A percentile compares a stretch with the other conserved stretches of the same genome.
These are phyloP conservation scores for Ariopsis seemanni DNA, from an alignment of 2,113 vertebrate species.

Conservation along the genomic window DNA sequence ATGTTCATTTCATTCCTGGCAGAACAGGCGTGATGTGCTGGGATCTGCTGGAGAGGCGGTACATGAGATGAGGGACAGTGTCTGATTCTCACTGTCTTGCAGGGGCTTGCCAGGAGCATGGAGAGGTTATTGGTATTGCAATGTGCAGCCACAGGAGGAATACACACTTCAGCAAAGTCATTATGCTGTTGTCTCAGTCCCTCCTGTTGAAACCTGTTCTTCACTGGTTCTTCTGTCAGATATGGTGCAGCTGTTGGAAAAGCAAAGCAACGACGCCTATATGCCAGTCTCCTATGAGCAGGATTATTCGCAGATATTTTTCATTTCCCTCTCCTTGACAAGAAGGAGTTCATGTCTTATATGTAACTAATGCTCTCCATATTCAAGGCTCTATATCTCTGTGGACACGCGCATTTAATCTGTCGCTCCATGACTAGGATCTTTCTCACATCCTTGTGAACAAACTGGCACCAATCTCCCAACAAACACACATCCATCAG, in stretches of 20 bases:
- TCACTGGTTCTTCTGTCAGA: conserved; percentile 31
- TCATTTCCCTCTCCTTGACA: not conserved
- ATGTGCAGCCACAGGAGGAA: conserved; percentile 1
- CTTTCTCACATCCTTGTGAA: not conserved
- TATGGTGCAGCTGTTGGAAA: conserved; percentile 34
- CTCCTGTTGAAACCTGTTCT: conserved; percentile 32
- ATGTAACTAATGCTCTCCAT: not conserved
- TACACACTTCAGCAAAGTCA: conserved; percentile 17
- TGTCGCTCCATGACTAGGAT: not conserved
- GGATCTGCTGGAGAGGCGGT: not conserved
- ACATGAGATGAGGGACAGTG: not conserved
- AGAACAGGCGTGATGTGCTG: conserved; percentile 34
- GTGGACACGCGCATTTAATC: not conserved
- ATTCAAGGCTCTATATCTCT: not conserved
- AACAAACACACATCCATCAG: not conserved
- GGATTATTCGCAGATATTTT: not conserved
- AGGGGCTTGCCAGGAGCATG: conserved; percentile 23
- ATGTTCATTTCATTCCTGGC: conserved; percentile 50
- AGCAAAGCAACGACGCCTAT: conserved; percentile 5
- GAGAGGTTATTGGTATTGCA: conserved; percentile 32
- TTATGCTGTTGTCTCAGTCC: conserved; percentile 14
- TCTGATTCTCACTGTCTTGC: not conserved
- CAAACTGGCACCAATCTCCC: conserved; percentile 14
- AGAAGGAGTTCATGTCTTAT: not conserved
- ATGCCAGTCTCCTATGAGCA: conserved; percentile 8